phyloP scores from a whole-genome alignment of 1,140 invertebrate genomes.

The Megathymus violae region DNA sequence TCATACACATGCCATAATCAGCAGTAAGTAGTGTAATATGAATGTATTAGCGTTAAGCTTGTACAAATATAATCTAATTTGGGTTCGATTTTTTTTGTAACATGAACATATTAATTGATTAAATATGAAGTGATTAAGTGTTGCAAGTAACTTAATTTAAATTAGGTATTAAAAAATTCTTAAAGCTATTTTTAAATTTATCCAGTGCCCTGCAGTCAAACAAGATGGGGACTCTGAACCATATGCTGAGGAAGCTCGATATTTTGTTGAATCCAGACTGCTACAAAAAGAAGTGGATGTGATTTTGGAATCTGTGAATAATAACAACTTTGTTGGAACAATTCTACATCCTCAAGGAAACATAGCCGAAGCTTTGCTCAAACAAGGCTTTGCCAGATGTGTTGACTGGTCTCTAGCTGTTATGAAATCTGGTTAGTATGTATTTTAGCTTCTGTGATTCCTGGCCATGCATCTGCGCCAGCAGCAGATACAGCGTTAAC shows the following conservation, averaged over 20 bases:
- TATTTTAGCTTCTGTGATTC: too few relatives aligned
- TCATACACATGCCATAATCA: too few relatives aligned
- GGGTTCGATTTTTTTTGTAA: not conserved
- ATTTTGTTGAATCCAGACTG: constrained; percentile 95
- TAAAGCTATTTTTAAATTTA: too few relatives aligned
- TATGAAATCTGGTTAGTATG: constrained; percentile 87
- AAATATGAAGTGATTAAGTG: too few relatives aligned
- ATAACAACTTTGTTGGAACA: constrained; percentile 97
- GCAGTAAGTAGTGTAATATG: too few relatives aligned
- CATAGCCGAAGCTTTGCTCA: constrained; percentile 96
- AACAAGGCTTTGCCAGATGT: constrained; percentile 96
- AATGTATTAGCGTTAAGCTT: too few relatives aligned
- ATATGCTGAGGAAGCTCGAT: constrained; percentile 86
- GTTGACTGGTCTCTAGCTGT: constrained; percentile 98
- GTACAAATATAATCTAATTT: not conserved
- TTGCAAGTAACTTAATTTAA: too few relatives aligned
- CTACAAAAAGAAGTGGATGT: constrained; percentile 97
- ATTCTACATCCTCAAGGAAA: constrained; percentile 96
- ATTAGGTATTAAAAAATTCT: too few relatives aligned
- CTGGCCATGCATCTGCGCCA: too few relatives aligned
- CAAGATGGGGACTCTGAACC: constrained; percentile 79
- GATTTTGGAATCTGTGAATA: constrained; percentile 95
- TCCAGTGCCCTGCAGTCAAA: constrained; percentile 67
- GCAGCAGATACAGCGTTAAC: too few relatives aligned
- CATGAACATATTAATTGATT: not conserved